Conservation (phyloP, 2,888 invertebrate genomes). For the Dastarcus helophoroides region DNA sequence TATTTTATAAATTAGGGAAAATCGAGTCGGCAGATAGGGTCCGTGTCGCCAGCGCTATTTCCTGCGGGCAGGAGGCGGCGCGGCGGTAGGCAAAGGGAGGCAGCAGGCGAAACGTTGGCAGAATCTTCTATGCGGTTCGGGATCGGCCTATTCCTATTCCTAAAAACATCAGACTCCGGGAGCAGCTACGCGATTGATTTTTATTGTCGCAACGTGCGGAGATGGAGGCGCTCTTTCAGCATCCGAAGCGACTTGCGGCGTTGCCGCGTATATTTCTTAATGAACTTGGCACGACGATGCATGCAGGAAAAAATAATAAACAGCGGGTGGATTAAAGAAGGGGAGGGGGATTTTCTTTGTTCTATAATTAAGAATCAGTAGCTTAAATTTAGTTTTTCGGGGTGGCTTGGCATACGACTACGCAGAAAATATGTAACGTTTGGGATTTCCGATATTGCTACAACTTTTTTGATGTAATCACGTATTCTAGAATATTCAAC, state of each 20-base stretch:
- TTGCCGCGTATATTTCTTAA: slow-evolving; percentile 1
- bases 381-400: too few species aligned
- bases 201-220: slow-evolving; percentile 25
- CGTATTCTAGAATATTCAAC: too few species aligned
- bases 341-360: too few species aligned
- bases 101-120: slow-evolving; percentile 12
- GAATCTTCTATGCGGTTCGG: slow-evolving; percentile 20
- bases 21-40: slow-evolving; percentile 8
- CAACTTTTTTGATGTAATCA: too few species aligned
- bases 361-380: too few species aligned
- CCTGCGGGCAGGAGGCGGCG: slow-evolving; percentile 11
- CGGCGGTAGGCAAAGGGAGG: slow-evolving; percentile 7
- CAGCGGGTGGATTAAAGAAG: too few species aligned
- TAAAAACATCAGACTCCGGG: slow-evolving; percentile 29
- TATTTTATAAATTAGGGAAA: slow-evolving; percentile 6
- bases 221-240: slow-evolving; percentile 8
- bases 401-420: too few species aligned
- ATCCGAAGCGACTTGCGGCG: slow-evolving; percentile 4
- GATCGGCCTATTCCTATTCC: slow-evolving; percentile 26
- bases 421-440: too few species aligned
- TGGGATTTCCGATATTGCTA: too few species aligned
- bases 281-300: too few species aligned
- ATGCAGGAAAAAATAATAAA: too few species aligned
- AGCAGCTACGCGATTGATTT: slow-evolving; percentile 31
- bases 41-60: slow-evolving; percentile 10